Evolutionary conservation across 2,888 invertebrate species (phyloP), one percentile per base, ranked within the genome.

Genomic region (Drosophila parthenogenetica): DNA sequence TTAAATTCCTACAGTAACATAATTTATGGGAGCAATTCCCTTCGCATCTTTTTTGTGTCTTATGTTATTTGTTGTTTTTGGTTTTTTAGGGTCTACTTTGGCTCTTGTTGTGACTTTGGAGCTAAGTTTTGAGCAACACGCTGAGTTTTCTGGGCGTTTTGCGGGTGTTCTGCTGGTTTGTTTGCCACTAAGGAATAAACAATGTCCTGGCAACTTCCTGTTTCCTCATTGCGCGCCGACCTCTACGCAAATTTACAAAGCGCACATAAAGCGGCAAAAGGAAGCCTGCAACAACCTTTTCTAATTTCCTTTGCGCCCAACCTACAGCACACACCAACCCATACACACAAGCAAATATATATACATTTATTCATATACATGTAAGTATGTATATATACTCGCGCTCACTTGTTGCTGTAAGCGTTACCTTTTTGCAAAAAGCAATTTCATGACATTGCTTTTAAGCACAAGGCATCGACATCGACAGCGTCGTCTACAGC

Each of bases 401-500:
- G 25, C 70, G 57, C 57, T 65, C 79, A 80, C 87, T 84, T 87
- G 87, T 84, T 84, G 87, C 84, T 82, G 73, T 69, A 61, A 64
- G 61, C 69, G 70, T 73, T 72, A 75, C 75, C 73, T 73, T 70
- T 70, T 79, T 43, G 75, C 71, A 73, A 81, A 87, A 87, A 85
- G 83, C 83, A 85, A 85, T 85, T 87, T 87, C 83, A 79, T 75
- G 83, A 74, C 79, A 84, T 78, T 74, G 74, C 77, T 77, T 71
- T 77, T 72, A 78, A 68, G 78, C 74, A 79, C 71, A 65, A 65
- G 64, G 67, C 80, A 69, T 75, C 78, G 16, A n/a, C 60, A 17
- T 48, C 46, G 64, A 65, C 77, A 29, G 1, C 77, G 64, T 48
- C 62, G 58, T 22, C 62, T 16, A 51, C 58, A 16, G 43, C 51